These are phyloP conservation scores for Hirundichthys speculiger DNA, from an alignment of 2,113 vertebrate genomes.

Conservation along the genomic window DNA sequence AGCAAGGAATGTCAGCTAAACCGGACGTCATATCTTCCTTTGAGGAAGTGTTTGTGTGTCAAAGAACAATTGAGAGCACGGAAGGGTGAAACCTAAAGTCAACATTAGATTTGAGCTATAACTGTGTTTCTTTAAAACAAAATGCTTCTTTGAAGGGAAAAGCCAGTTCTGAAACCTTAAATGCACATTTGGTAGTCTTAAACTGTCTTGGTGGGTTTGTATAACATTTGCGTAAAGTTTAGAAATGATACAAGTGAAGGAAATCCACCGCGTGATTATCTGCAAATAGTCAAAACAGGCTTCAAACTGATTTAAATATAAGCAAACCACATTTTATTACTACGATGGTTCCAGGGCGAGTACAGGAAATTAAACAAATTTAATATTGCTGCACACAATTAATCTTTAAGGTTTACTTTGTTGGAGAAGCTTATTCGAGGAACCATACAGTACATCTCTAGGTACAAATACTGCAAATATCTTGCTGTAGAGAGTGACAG, in stretches of 20 bases:
- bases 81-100: constrained; percentile 72
- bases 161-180: too few relatives aligned
- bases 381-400: too few relatives aligned
- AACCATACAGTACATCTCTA: too few relatives aligned
- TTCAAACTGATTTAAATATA: constrained; percentile 14
- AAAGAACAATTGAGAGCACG: constrained; percentile 74
- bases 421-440: too few relatives aligned
- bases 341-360: too few relatives aligned
- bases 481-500: too few relatives aligned
- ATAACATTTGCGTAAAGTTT: neutral
- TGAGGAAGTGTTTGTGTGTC: constrained; percentile 69
- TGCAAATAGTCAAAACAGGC: constrained; percentile 28
- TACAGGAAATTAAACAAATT: too few relatives aligned
- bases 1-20: constrained; percentile 68
- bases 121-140: constrained; percentile 7
- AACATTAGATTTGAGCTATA: constrained; percentile 33
- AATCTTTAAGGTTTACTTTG: too few relatives aligned
- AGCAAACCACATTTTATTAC: neutral
- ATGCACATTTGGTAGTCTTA: too few relatives aligned
- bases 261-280: constrained; percentile 11
- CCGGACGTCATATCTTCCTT: constrained; percentile 58
- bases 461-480: too few relatives aligned
- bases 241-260: neutral
- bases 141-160: neutral
- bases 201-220: neutral